phyloP scores from a whole-genome alignment of 2,888 invertebrate species.

The Phytoseiulus persimilis region DNA sequence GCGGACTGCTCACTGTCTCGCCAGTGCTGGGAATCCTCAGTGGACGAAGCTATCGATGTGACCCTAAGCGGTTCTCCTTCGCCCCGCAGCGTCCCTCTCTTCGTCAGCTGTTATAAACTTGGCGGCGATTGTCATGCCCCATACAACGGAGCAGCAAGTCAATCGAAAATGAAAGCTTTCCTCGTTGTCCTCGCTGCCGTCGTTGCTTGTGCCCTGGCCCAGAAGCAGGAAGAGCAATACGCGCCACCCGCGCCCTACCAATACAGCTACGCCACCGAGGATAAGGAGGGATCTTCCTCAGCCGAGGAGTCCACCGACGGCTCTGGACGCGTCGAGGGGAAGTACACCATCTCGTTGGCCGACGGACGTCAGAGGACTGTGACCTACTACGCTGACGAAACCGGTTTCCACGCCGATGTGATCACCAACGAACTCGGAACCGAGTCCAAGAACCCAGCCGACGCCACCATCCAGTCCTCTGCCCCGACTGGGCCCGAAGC shows the following conservation, averaged over 20 bases:
- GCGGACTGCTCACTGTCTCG: neutral
- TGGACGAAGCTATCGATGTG: neutral
- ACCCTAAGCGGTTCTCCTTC: constrained; percentile 5
- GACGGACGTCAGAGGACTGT: constrained; percentile 43
- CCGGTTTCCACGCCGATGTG: constrained; percentile 44
- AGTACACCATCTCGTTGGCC: constrained; percentile 43
- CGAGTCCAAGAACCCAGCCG: constrained; percentile 42
- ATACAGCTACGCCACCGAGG: constrained; percentile 35
- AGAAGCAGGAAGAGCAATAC: constrained; percentile 26
- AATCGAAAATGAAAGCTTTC: constrained; percentile 7
- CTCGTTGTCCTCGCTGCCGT: constrained; percentile 6
- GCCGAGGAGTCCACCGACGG: constrained; percentile 42
- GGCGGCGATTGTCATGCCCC: neutral
- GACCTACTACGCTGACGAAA: constrained; percentile 42
- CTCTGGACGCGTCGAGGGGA: constrained; percentile 42
- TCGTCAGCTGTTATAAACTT: neutral
- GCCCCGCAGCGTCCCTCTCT: neutral
- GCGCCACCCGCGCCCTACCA: constrained; percentile 32
- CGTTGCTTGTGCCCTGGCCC: constrained; percentile 12
- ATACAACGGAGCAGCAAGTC: too few relatives aligned
- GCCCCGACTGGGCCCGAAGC: constrained; percentile 39
- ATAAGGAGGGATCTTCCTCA: constrained; percentile 43
- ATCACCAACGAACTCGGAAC: constrained; percentile 43
- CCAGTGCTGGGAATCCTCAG: neutral
- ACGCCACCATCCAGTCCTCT: constrained; percentile 41